Evolutionary conservation across 2,113 vertebrate genomes (phyloP).

Genomic region (Nettapus auritus): DNA sequence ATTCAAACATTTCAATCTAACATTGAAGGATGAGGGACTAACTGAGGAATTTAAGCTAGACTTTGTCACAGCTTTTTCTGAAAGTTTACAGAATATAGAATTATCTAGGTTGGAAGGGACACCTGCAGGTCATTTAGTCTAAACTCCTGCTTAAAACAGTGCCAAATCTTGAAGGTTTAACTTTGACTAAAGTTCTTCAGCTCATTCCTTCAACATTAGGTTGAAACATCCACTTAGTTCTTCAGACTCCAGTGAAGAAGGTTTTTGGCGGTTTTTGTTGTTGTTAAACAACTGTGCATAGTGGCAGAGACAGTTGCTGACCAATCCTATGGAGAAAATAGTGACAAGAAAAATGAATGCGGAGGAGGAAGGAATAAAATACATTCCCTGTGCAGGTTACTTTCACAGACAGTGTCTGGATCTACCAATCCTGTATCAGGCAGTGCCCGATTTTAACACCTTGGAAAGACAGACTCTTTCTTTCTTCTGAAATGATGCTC

Average conservation of each 20-base stretch:
- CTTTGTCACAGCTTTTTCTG: neutral
- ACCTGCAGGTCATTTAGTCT: neutral
- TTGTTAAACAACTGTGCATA: neutral
- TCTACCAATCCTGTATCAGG: neutral
- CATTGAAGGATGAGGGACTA: neutral
- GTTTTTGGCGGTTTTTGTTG: neutral
- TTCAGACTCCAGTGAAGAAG: neutral
- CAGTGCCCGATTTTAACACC: neutral
- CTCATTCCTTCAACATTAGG: neutral
- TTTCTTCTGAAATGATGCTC: rapidly evolving
- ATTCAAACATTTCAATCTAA: neutral
- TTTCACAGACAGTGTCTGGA: neutral
- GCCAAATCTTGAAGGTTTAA: neutral
- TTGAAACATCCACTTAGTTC: neutral
- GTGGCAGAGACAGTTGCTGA: neutral
- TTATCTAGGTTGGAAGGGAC: neutral
- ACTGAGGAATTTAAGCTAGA: neutral
- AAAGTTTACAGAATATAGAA: neutral
- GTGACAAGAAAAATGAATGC: neutral
- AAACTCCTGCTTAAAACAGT: neutral
- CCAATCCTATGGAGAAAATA: neutral
- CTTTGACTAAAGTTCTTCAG: neutral
- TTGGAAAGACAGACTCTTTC: neutral
- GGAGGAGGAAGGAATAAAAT: neutral
- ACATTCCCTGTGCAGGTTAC: neutral